Base-by-base conservation (phyloP, 1,140 invertebrate genomes). In the Heterodera schachtii region DNA sequence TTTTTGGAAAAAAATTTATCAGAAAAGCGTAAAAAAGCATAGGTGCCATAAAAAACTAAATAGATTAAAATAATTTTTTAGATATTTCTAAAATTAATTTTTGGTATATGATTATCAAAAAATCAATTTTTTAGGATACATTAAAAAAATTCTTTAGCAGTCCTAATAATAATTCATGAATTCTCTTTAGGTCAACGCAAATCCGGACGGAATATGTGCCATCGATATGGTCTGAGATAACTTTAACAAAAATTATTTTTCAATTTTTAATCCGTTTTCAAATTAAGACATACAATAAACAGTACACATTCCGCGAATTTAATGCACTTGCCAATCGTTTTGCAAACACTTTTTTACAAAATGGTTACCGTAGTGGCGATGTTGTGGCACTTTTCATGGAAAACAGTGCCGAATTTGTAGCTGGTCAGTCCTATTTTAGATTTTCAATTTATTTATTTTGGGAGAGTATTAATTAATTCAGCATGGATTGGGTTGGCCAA, bases 351-450 rank as follows among this genome's bases (percentile, higher is more conserved):
- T 89, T 89, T 78, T 84, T 89, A 87, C 90, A 91, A 7, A 88
- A 94, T 76, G 93, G 94, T 0, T 92, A 93, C 79, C 91, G 92
- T 64, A 92, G 92, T 44, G 94, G 94, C 3, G 94, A 97, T 87
- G 93, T 93, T 9, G 93, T 98, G 16, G 94, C 95, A 0, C 85
- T 98, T 4, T 92, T 95, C 47, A 94, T 97, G 93, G 95, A 96
- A 84, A 94, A 91, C 78, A 83, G 85, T 43, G 75, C 86, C 41
- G 89, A 90, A 69, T 90, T 90, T 79, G 86, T 90, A 11, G 89
- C 87, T 44, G 80, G 79, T 46, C 31, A 71, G 69, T 71, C 9
- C 3, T 71, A 3, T 31, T 3, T 31, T 69, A 6, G 7, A 69
- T 69, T 6, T 16, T 41, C 6, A 69, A 69, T 69, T 69, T n/a